These are phyloP conservation scores for Manis crassicaudata DNA, from an alignment of 2,797 vertebrate species.

Conservation along the genomic window DNA sequence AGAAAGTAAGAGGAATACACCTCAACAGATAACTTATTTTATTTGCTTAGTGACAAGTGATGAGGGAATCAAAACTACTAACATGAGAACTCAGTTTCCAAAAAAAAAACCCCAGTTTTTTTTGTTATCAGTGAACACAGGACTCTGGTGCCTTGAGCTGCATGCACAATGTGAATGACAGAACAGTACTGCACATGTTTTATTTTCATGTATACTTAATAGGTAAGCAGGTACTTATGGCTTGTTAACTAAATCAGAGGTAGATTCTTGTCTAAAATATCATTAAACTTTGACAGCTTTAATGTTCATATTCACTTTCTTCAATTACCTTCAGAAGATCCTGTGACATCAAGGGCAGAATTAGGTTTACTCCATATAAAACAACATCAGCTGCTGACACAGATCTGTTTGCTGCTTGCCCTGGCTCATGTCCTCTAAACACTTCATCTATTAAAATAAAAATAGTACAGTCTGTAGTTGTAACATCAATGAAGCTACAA, in stretches of 20 bases:
- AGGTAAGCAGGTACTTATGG: neutral
- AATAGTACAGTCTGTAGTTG: neutral
- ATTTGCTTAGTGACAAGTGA: neutral
- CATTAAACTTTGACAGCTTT: neutral
- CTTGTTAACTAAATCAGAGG: neutral
- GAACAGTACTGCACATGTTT: neutral
- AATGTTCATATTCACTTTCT: neutral
- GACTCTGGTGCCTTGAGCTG: neutral
- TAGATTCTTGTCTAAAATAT: neutral
- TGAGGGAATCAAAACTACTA: neutral
- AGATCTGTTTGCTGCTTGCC: slow-evolving; percentile 91
- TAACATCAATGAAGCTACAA: neutral
- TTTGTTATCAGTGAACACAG: neutral
- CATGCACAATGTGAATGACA: neutral
- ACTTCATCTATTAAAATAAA: slow-evolving; percentile 92
- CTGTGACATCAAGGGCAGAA: slow-evolving; percentile 98
- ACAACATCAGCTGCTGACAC: slow-evolving; percentile 98
- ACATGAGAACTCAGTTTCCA: neutral
- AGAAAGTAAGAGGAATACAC: neutral
- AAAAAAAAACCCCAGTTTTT: neutral
- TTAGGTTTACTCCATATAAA: slow-evolving; percentile 97
- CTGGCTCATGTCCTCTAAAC: slow-evolving; percentile 96
- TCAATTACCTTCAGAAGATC: slow-evolving; percentile 96
- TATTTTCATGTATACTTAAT: neutral
- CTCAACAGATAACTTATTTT: neutral